Conservation (phyloP, 2,888 invertebrate species). For the Stenoptilia bipunctidactyla region DNA sequence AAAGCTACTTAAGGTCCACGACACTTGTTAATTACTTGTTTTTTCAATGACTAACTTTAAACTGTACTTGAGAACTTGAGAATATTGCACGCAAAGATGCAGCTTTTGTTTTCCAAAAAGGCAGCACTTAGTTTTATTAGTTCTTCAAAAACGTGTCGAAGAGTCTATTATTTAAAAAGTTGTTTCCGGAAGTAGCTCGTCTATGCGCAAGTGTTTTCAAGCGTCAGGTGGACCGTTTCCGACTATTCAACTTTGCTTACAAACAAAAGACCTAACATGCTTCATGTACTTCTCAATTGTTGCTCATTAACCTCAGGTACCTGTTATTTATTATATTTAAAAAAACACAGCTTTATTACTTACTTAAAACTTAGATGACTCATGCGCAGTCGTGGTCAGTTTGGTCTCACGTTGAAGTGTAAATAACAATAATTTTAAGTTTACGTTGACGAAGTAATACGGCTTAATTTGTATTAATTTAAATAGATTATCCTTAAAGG, state of each 20-base stretch:
- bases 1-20: too few species aligned
- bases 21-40: too few species aligned
- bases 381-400: not conserved
- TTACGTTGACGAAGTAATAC: conserved; percentile 6
- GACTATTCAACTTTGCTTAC: conserved; percentile 21
- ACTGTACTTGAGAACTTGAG: too few species aligned
- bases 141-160: not conserved
- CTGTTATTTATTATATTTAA: not conserved
- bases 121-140: too few species aligned
- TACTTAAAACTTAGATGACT: not conserved
- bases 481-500: conserved; percentile 9
- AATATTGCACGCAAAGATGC: too few species aligned
- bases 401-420: not conserved
- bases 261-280: conserved; percentile 4
- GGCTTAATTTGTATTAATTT: conserved; percentile 25
- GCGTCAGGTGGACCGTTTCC: conserved; percentile 28
- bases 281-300: not conserved
- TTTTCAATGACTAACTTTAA: too few species aligned
- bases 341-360: not conserved
- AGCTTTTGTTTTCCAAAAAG: too few species aligned
- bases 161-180: conserved; percentile 14
- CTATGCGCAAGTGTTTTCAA: conserved; percentile 22
- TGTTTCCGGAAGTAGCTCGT: conserved; percentile 21
- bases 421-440: not conserved
- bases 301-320: not conserved